A percentile compares a stretch with the other conserved stretches of the same genome.
phyloP scores from a whole-genome alignment of 2,888 invertebrate species.

The Hypselothyrea guttata region DNA sequence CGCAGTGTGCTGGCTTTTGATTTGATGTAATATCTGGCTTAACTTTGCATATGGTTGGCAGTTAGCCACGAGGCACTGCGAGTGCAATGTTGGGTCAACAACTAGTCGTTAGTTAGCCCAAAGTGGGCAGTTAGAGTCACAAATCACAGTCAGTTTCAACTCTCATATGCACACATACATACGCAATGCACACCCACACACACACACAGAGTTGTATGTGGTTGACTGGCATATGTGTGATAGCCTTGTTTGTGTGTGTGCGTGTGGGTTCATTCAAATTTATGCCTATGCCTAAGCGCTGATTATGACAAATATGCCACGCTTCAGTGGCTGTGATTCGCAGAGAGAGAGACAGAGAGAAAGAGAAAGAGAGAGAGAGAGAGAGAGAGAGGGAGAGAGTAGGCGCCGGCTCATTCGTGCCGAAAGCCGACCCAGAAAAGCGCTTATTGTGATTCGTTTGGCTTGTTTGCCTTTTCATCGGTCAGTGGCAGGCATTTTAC shows the following conservation, averaged over 20 bases:
- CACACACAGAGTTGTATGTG: conserved; percentile 14
- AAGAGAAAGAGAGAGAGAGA: no score
- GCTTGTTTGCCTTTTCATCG: conserved; percentile 49
- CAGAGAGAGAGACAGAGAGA: no score
- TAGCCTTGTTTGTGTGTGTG: conserved; percentile 4
- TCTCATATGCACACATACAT: not conserved
- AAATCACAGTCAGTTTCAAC: conserved; percentile 34
- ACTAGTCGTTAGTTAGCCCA: not conserved
- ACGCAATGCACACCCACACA: no score
- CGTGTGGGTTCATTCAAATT: conserved; percentile 50
- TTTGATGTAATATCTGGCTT: conserved; percentile 1
- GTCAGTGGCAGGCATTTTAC: conserved; percentile 30
- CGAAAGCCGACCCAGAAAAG: conserved; percentile 46
- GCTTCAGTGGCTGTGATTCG: conserved; percentile 51
- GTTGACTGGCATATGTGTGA: conserved; percentile 20
- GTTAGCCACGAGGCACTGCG: conserved; percentile 9
- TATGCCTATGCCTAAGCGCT: conserved; percentile 68
- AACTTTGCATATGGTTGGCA: conserved; percentile 13
- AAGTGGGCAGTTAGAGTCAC: conserved; percentile 28
- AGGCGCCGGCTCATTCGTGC: no score
- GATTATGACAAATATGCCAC: conserved; percentile 78
- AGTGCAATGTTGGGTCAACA: not conserved
- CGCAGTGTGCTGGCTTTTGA: not conserved
- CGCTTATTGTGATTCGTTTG: conserved; percentile 55
- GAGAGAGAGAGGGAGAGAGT: not conserved